Conservation (phyloP, 2,797 vertebrate species). For the Tokudaia muenninki region DNA sequence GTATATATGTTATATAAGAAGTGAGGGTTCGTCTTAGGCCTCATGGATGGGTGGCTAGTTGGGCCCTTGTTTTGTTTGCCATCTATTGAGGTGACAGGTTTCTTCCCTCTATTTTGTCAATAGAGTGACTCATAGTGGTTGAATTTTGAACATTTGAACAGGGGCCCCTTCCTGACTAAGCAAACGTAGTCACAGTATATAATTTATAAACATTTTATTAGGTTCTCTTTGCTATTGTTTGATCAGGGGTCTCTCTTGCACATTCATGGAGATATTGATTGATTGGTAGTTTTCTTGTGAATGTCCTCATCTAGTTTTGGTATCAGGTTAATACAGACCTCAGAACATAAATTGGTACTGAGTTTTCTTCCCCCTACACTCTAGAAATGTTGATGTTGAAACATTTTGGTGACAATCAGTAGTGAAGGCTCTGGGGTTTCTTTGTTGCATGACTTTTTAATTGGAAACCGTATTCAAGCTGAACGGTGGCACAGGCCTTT, state of each 20-base stretch:
- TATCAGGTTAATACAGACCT: neutral
- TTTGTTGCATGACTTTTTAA: neutral
- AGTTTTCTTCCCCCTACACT: neutral
- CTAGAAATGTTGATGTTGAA: constrained; percentile 2
- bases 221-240: neutral
- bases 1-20: neutral
- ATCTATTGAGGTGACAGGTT: neutral
- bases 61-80: neutral
- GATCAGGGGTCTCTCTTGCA: neutral
- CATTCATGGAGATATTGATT: neutral
- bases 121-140: neutral
- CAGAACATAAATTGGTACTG: neutral
- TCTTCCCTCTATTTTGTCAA: constrained; percentile 2
- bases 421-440: neutral
- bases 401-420: constrained; percentile 14
- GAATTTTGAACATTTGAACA: neutral
- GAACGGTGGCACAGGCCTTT: neutral
- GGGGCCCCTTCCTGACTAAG: neutral
- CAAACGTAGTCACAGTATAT: neutral
- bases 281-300: neutral
- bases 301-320: neutral
- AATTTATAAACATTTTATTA: constrained; percentile 14
- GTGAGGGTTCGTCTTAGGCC: neutral
- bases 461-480: neutral
- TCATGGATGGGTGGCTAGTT: neutral